These are phyloP conservation scores for Merluccius polli DNA, from an alignment of 2,797 vertebrate genomes.

Conservation along the genomic window DNA sequence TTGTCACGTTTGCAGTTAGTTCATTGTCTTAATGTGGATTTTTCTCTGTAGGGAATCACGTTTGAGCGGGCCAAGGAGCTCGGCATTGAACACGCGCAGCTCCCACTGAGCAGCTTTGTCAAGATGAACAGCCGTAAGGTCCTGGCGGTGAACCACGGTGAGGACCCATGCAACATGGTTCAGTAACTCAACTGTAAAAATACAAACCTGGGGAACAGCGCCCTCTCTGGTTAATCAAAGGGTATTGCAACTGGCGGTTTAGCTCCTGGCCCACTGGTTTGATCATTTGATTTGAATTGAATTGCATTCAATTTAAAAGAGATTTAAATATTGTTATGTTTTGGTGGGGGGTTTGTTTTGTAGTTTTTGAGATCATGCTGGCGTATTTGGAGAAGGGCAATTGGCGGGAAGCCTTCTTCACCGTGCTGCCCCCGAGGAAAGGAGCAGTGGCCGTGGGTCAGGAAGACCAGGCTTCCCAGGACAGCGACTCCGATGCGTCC, in stretches of 20 bases:
- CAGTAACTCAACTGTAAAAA: background rate
- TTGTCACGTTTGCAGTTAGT: background rate
- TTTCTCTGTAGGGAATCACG: constrained; percentile 72
- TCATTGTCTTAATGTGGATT: background rate
- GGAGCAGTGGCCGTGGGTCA: constrained; percentile 80
- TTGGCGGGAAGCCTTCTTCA: constrained; percentile 97
- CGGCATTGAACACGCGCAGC: constrained; percentile 88
- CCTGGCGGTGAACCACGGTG: constrained; percentile 94
- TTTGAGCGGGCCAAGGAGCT: constrained; percentile 83
- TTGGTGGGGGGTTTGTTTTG: constrained; percentile 37
- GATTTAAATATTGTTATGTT: background rate
- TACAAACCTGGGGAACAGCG: background rate
- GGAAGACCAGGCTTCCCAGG: constrained; percentile 33
- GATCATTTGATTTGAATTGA: background rate
- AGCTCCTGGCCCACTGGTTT: background rate
- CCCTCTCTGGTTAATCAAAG: background rate
- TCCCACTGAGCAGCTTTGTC: constrained; percentile 89
- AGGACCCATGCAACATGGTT: constrained; percentile 34
- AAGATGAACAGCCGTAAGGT: constrained; percentile 98
- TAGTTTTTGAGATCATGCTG: constrained; percentile 97
- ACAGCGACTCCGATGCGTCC: constrained; percentile 54
- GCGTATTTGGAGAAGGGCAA: constrained; percentile 85
- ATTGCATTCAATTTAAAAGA: background rate
- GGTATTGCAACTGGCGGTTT: too few relatives aligned
- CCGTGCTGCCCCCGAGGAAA: constrained; percentile 89